Percentiles rank a stretch among this genome's conserved stretches.
Conservation (phyloP, 2,888 invertebrate species). For the Eupithecia subfuscata region DNA sequence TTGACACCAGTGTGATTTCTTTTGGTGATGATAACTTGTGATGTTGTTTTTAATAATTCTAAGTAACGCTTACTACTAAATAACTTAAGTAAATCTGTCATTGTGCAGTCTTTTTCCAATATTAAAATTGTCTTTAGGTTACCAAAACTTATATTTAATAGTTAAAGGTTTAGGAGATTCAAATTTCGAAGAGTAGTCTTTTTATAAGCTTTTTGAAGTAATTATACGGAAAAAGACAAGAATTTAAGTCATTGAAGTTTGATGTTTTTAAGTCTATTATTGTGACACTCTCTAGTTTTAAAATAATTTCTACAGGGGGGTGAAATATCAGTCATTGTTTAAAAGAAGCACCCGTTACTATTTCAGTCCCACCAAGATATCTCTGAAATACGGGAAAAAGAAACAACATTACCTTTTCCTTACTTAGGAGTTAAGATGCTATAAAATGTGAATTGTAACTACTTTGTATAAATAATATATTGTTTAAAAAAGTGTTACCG, state of each 20-base stretch:
- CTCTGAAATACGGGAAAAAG: background rate
- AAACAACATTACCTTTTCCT: background rate
- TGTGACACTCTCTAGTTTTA: background rate
- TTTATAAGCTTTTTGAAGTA: background rate
- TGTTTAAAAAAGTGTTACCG: too few relatives aligned
- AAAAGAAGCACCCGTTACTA: background rate
- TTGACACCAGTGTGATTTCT: background rate
- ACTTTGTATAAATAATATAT: too few relatives aligned
- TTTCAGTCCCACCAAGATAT: background rate
- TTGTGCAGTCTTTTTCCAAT: constrained; percentile 71
- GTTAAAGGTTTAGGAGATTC: constrained; percentile 16
- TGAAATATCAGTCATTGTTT: background rate
- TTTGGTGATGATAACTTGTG: constrained; percentile 11
- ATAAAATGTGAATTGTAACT: too few relatives aligned
- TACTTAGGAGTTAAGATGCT: too few relatives aligned
- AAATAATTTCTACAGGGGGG: background rate
- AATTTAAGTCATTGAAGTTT: background rate
- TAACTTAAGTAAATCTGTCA: constrained; percentile 50
- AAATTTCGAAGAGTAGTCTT: constrained; percentile 1
- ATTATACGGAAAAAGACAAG: background rate
- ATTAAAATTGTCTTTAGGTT: constrained; percentile 58
- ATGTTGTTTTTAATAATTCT: constrained; percentile 12
- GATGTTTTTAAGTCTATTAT: background rate
- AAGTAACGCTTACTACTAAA: constrained; percentile 33
- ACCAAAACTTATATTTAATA: constrained; percentile 13